Evolutionary conservation across 2,113 vertebrate species (phyloP), one percentile per base, ranked within the genome.

Genomic region (Neotragus pygmaeus): DNA sequence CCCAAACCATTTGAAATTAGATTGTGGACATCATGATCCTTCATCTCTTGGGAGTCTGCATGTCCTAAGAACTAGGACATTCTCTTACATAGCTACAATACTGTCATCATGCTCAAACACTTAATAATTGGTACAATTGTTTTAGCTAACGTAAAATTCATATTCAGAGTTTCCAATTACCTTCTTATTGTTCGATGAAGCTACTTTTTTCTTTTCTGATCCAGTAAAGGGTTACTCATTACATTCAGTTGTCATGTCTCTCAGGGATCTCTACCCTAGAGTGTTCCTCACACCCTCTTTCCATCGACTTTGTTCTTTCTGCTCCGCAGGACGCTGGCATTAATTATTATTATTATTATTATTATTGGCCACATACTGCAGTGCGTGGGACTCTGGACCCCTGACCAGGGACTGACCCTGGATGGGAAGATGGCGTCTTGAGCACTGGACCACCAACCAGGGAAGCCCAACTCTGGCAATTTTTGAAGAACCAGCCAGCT

Each of bases 1-100:
- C 17, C n/a, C 28, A 78, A 90, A 92, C 14, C 33, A 7, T 87
- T 94, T 83, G 81, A 84, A 92, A 94, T 62, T 49, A 62, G 51
- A 19, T 13, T 11, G 14, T 14, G 75, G 81, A 51, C 33, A 21
- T 39, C 47, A 33, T 17, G 55, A 85, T 2, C 25, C 53, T 64
- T 92, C 17, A 92, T 23, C 55, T 91, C 33, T 70, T 49, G 51
- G 58, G 28, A 16, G 60, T 39, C 86, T 28, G 30, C 19, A 7
- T 85, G 39, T 89, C 51, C 73, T 36, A 25, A 64, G 62, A 60
- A 49, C 25, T 23, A 80, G 51, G 58, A 33, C 21, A 5, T 62
- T 83, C 33, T 91, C 53, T 53, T 77, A 13, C 2, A 7, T 27
- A 75, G 39, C 33, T 62, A n/a, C 66, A 30, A 64, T 23, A 53